phyloP scores from a whole-genome alignment of 53 echinoderm and acorn worm genomes.

The Astropecten irregularis region DNA sequence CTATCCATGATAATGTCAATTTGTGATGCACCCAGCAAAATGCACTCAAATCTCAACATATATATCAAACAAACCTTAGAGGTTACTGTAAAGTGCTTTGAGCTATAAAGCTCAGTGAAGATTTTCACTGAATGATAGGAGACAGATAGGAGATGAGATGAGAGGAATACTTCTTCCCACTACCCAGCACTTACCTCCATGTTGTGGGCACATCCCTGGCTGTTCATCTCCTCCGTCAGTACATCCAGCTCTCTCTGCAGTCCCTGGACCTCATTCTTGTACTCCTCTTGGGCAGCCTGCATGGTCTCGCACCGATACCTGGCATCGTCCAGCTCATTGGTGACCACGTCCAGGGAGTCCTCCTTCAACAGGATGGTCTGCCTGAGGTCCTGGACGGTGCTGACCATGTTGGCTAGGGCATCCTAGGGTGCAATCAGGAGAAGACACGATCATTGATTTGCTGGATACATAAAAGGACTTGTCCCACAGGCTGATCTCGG shows the following conservation, averaged over 20 bases:
- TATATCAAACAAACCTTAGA: no score
- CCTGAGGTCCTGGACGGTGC: conserved; percentile 63
- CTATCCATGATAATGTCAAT: no score
- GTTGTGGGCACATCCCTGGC: conserved; percentile 57
- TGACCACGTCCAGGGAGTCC: conserved; percentile 23
- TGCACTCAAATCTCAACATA: no score
- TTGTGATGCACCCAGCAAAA: no score
- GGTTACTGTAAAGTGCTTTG: no score
- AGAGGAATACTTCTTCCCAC: no score
- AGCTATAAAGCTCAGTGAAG: no score
- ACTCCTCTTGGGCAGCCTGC: conserved; percentile 60
- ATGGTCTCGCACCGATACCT: conserved; percentile 43
- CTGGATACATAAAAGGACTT: background rate
- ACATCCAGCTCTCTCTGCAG: conserved; percentile 63
- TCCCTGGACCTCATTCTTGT: conserved; percentile 19
- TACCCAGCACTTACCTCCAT: conserved; percentile 81
- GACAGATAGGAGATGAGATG: no score
- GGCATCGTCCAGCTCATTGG: conserved; percentile 59
- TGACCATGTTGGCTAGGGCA: conserved; percentile 72
- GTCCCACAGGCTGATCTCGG: no score
- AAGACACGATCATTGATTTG: background rate
- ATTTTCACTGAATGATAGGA: no score
- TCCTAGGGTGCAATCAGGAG: conserved; percentile 53
- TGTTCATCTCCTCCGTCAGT: conserved; percentile 48
- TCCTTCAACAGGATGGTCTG: conserved; percentile 43